phyloP scores from a whole-genome alignment of 1,140 invertebrate genomes.

The Mamestra configurata region DNA sequence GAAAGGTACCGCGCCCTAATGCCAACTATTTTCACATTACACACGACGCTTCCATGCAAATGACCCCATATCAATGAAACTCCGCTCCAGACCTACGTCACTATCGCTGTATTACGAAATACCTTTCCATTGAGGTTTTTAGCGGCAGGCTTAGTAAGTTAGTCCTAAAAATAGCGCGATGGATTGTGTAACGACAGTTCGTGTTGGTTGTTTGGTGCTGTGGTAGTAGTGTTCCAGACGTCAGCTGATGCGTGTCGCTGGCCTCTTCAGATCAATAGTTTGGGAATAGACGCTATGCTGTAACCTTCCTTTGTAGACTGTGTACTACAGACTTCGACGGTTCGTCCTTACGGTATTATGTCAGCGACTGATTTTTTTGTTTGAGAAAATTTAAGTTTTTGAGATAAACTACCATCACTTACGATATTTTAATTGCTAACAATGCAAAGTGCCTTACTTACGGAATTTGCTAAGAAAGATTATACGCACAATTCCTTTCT shows the following conservation, averaged over 20 bases:
- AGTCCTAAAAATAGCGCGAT: conserved; percentile 47
- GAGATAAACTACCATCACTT: no score
- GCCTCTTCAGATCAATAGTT: conserved; percentile 52
- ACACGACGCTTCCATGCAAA: conserved; percentile 43
- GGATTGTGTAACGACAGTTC: conserved; percentile 39
- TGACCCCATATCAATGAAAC: conserved; percentile 43
- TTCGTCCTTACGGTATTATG: neutral
- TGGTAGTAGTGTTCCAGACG: conserved; percentile 50
- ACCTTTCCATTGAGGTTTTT: conserved; percentile 46
- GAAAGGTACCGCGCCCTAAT: conserved; percentile 60
- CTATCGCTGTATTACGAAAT: conserved; percentile 41
- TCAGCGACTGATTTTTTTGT: neutral
- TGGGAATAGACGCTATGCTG: conserved; percentile 38
- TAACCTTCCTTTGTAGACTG: conserved; percentile 9
- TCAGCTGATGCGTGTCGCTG: conserved; percentile 53
- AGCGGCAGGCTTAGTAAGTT: conserved; percentile 12
- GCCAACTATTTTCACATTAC: conserved; percentile 32
- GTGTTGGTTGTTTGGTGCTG: conserved; percentile 24
- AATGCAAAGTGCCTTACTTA: neutral
- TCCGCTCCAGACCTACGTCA: conserved; percentile 29
- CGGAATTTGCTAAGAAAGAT: neutral
- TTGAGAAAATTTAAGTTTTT: neutral
- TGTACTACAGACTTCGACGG: neutral
- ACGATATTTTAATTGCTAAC: no score
- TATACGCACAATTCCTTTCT: neutral